phyloP scores from a whole-genome alignment of 2,113 vertebrate species.

The Mastomys coucha region DNA sequence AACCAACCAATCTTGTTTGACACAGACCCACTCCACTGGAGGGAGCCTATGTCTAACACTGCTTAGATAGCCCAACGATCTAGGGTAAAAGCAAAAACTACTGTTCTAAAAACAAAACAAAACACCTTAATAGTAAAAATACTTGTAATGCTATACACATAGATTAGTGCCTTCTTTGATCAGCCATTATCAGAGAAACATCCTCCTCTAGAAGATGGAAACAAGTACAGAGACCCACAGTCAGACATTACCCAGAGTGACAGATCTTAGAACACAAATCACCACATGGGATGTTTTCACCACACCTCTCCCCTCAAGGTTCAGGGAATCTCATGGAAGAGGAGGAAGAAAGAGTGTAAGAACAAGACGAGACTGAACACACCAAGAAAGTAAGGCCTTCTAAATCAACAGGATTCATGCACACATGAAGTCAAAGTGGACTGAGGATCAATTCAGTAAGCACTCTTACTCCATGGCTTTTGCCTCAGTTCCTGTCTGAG shows the following conservation, averaged over 20 bases:
- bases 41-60: neutral
- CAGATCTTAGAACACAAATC: neutral
- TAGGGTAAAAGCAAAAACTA: neutral
- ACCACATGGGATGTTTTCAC: neutral
- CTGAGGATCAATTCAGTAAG: neutral
- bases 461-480: neutral
- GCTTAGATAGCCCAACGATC: too few species aligned
- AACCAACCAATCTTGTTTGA: neutral
- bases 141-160: neutral
- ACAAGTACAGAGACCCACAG: neutral
- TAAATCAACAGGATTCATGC: neutral
- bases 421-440: neutral
- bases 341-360: neutral
- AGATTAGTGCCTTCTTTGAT: neutral
- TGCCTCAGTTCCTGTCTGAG: neutral
- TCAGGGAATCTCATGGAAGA: neutral
- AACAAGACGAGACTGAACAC: neutral
- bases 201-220: neutral
- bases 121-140: neutral
- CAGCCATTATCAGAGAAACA: neutral
- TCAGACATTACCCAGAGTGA: neutral
- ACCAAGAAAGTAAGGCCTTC: neutral
- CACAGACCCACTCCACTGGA: neutral
- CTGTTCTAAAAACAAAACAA: neutral
- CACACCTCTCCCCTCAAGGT: neutral